Base-by-base conservation (phyloP, 2,113 vertebrate species). In the Panurus biarmicus region DNA sequence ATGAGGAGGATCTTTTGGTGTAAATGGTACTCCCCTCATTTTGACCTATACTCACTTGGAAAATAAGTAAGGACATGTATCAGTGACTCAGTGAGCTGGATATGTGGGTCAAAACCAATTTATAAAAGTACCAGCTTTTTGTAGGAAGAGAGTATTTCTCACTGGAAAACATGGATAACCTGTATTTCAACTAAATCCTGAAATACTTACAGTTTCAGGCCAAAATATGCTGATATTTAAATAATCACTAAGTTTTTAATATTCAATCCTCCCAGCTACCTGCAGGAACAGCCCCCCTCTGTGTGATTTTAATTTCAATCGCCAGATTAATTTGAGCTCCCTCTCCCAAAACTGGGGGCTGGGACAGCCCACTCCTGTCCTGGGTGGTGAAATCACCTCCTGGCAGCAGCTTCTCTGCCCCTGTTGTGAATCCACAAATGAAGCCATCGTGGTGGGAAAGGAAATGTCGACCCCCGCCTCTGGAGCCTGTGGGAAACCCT, bases 341-440 rank as follows among this genome's bases (percentile, higher is more conserved):
- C 38, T 64, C 42, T 36, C 14, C 22, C 23, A 56, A 42, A 75
- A 20, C 3, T 0, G 4, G 11, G 23, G 38, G 5, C 35, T 70
- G 47, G 54, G 50, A 66, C 15, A n/a, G 42, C 12, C 18, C 1
- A 0, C 8, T 74, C 38, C 47, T 24, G 2, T 44, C 47, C 57
- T 47, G 20, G 17, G 8, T 18, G 12, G 19, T 45, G 77, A 53
- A 84, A 29, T 17, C 36, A 31, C 44, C 35, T 64, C 35, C 72
- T 45, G 64, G 33, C 33, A 60, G 33, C 45, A 61, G 33, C 23
- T 45, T 45, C 38, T 40, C 28, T 2, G 0, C 31, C 51, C 60
- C 50, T 0, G 0, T 14, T 0, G 2, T 12, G 36, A n/a, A 44
- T 14, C 53, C 24, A 6, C 29, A 25, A 38, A 38, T 2, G 6